Conservation (phyloP, 2,113 vertebrate species). For the Damaliscus lunatus region DNA sequence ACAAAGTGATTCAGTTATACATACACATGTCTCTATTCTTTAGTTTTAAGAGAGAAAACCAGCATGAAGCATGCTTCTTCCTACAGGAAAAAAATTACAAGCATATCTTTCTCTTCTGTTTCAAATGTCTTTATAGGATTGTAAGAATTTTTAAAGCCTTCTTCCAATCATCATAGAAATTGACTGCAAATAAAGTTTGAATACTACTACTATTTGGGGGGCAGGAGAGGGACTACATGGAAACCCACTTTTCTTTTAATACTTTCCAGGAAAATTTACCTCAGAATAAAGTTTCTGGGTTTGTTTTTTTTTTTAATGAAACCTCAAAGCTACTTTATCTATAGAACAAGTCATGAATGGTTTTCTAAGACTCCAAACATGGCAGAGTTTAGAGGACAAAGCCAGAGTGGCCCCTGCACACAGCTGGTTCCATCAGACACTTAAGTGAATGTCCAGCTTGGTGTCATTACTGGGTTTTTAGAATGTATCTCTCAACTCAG, state of each 20-base stretch:
- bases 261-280: not conserved
- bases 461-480: constrained; percentile 47
- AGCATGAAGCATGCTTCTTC: not conserved
- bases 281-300: not conserved
- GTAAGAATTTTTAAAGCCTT: not conserved
- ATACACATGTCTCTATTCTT: not conserved
- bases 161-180: not conserved
- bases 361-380: not conserved
- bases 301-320: not conserved
- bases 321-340: not conserved
- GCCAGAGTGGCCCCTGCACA: not conserved
- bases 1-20: not conserved
- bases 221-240: not conserved
- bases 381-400: not conserved
- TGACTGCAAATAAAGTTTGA: not conserved
- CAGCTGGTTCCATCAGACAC: not conserved
- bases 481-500: constrained; percentile 62
- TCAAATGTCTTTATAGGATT: not conserved
- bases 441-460: not conserved
- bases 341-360: not conserved
- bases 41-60: not conserved
- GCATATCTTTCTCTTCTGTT: not conserved
- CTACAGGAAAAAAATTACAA: not conserved
- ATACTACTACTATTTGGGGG: not conserved
- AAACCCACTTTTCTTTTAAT: not conserved